phyloP scores from a whole-genome alignment of 2,113 vertebrate species.

The Phoenicopterus ruber region DNA sequence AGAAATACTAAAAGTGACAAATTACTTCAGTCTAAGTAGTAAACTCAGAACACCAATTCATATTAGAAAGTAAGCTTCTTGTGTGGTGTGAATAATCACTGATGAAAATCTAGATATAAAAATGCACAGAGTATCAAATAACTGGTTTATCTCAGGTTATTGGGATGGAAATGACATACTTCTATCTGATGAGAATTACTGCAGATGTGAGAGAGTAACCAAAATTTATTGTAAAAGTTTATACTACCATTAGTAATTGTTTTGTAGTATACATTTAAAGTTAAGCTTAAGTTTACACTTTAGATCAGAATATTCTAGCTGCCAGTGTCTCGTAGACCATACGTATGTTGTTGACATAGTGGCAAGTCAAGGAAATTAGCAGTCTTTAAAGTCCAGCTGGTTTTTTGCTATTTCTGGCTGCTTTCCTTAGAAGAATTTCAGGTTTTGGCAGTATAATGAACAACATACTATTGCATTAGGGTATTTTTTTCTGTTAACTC shows the following conservation, averaged over 20 bases:
- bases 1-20: not conserved
- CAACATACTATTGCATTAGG: slow-evolving; percentile 6
- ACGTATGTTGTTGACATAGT: slow-evolving; percentile 47
- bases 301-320: not conserved
- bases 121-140: not conserved
- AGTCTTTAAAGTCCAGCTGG: slow-evolving; percentile 56
- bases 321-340: not conserved
- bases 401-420: slow-evolving; percentile 58
- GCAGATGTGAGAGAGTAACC: not conserved
- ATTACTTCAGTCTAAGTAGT: not conserved
- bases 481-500: slow-evolving; percentile 31
- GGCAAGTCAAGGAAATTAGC: slow-evolving; percentile 57
- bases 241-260: not conserved
- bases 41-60: not conserved
- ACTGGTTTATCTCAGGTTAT: not conserved
- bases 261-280: not conserved
- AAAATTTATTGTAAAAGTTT: not conserved
- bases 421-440: slow-evolving; percentile 40
- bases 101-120: not conserved
- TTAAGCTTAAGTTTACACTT: not conserved
- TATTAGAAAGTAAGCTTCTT: not conserved
- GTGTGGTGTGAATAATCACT: not conserved
- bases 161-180: not conserved
- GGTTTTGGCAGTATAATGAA: slow-evolving; percentile 38
- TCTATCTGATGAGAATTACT: not conserved